Percentiles rank a stretch among this genome's conserved stretches.
Conservation (phyloP, 2,113 vertebrate genomes). For the Astatotilapia flaviijosephi region DNA sequence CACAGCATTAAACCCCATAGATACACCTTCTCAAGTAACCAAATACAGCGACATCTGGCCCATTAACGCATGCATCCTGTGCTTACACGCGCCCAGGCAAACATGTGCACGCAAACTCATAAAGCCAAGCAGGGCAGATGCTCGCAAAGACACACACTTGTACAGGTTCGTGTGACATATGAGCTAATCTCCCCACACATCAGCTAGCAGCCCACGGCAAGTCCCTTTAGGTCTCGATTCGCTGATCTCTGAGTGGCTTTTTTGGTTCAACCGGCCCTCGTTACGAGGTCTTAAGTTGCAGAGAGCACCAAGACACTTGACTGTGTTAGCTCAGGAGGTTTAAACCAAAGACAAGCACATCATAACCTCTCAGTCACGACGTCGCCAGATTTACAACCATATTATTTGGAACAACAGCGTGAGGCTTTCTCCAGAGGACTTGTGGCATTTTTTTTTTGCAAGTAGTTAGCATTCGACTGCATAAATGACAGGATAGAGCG, state of each 20-base stretch:
- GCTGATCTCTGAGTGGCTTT: background rate
- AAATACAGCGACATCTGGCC: constrained; percentile 17
- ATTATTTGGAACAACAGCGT: background rate
- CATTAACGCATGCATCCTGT: background rate
- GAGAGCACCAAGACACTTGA: constrained; percentile 10
- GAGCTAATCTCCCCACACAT: constrained; percentile 8
- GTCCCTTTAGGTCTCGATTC: background rate
- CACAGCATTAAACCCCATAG: background rate
- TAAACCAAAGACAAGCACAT: background rate
- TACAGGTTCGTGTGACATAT: background rate
- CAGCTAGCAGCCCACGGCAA: background rate
- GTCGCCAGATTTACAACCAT: background rate
- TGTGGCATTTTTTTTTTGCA: background rate
- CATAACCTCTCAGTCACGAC: background rate
- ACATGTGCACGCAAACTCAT: background rate
- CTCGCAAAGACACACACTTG: background rate
- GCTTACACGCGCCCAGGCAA: background rate
- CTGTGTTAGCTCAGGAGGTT: background rate
- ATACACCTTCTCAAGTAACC: constrained; percentile 18
- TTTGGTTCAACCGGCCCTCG: constrained; percentile 11
- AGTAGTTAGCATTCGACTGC: background rate
- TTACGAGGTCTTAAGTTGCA: constrained; percentile 5
- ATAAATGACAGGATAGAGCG: background rate
- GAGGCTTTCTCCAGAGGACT: background rate
- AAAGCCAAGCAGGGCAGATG: background rate